Conservation (phyloP, 2,888 invertebrate genomes). For the Archaeoteleia sp. region DNA sequence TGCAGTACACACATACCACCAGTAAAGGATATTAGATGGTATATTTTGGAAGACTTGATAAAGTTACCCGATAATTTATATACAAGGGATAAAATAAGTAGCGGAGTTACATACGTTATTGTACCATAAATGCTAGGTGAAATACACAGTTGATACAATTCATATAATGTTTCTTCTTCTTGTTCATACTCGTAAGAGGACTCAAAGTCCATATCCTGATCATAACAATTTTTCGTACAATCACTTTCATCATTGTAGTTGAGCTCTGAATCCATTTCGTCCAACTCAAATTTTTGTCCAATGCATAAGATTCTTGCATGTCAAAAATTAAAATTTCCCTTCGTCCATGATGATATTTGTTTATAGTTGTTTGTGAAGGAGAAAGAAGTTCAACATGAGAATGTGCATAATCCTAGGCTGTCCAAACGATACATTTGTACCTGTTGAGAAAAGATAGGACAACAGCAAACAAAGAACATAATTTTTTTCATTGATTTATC, state of each 20-base stretch:
- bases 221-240: slow-evolving; percentile 59
- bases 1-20: slow-evolving; percentile 65
- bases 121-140: slow-evolving; percentile 66
- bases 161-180: slow-evolving; percentile 63
- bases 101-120: slow-evolving; percentile 63
- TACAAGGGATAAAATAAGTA: slow-evolving; percentile 61
- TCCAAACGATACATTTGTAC: no score
- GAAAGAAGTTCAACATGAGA: no score
- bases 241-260: slow-evolving; percentile 63
- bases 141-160: slow-evolving; percentile 68
- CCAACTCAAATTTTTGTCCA: no score
- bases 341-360: no score
- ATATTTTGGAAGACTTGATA: slow-evolving; percentile 60
- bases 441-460: no score
- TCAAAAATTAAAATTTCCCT: no score
- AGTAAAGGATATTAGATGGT: slow-evolving; percentile 61
- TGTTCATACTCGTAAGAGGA: slow-evolving; percentile 63
- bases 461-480: no score
- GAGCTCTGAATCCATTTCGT: slow-evolving; percentile 54
- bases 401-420: no score
- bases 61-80: slow-evolving; percentile 65
- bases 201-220: slow-evolving; percentile 62
- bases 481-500: no score
- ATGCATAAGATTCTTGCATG: no score
- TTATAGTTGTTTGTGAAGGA: no score